phyloP scores from a whole-genome alignment of 2,797 vertebrate genomes.

The Malacoctenus gilli region DNA sequence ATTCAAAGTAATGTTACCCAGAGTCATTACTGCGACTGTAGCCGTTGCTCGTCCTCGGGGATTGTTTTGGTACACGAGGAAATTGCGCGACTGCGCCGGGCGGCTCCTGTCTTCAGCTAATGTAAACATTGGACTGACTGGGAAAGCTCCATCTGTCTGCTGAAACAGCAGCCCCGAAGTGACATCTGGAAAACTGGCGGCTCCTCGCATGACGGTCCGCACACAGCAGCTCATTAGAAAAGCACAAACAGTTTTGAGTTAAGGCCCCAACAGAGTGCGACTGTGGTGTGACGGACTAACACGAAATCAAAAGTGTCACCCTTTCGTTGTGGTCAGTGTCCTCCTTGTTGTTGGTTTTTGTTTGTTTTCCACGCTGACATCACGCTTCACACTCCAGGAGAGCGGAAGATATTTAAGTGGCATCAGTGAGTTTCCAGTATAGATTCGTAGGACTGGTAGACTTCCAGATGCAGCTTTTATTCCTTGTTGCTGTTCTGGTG shows the following conservation, averaged over 20 bases:
- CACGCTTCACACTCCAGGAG: slow-evolving; percentile 1
- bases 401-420: not conserved
- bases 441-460: not conserved
- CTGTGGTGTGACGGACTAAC: not conserved
- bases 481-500: not conserved
- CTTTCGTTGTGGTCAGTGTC: not conserved
- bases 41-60: slow-evolving; percentile 57
- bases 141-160: slow-evolving; percentile 39
- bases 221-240: slow-evolving; percentile 18
- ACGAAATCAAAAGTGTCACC: too few relatives aligned
- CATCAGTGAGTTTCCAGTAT: not conserved
- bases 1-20: slow-evolving; percentile 47
- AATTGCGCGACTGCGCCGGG: slow-evolving; percentile 47
- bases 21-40: slow-evolving; percentile 59
- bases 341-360: not conserved
- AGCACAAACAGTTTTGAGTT: not conserved
- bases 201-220: slow-evolving; percentile 21
- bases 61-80: slow-evolving; percentile 43
- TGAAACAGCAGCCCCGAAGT: slow-evolving; percentile 49
- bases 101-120: slow-evolving; percentile 61
- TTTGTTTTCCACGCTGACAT: not conserved
- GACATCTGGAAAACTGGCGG: slow-evolving; percentile 22
- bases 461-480: not conserved
- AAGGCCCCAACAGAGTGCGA: slow-evolving; percentile 2
- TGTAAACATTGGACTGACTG: slow-evolving; percentile 47